A percentile compares a stretch with the other conserved stretches of the same genome.
These are phyloP conservation scores for Cyrtodaria siliqua DNA, from an alignment of 2,888 invertebrate species.

Conservation along the genomic window DNA sequence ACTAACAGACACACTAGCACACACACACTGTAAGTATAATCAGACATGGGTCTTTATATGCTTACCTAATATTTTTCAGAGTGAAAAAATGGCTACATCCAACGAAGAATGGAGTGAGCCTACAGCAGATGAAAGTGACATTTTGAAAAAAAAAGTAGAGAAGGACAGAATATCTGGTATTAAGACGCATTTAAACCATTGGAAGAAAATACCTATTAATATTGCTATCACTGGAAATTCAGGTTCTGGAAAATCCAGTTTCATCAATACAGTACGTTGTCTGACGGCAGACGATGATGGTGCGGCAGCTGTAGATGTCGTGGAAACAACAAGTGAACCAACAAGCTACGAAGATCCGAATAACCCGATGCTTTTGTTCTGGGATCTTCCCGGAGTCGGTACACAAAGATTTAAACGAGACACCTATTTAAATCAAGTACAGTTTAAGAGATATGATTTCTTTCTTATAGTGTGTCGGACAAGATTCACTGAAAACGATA, in stretches of 20 bases:
- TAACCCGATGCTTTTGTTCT: not conserved
- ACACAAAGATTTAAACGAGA: not conserved
- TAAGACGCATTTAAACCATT: not conserved
- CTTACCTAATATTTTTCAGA: too few relatives aligned
- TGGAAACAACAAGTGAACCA: slow-evolving; percentile 1
- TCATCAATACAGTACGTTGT: slow-evolving; percentile 4
- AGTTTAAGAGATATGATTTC: too few relatives aligned
- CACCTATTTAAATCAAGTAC: not conserved
- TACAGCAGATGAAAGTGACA: too few relatives aligned
- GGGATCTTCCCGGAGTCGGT: slow-evolving; percentile 9
- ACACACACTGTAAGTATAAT: too few relatives aligned
- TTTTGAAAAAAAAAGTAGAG: too few relatives aligned
- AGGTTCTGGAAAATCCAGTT: slow-evolving; percentile 5
- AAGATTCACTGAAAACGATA: too few relatives aligned
- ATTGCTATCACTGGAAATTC: slow-evolving; percentile 1
- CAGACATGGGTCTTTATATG: too few relatives aligned
- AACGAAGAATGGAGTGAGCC: too few relatives aligned
- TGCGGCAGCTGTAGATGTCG: not conserved
- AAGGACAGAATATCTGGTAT: too few relatives aligned
- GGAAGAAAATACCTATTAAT: not conserved
- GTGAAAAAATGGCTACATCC: too few relatives aligned
- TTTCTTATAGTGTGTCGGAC: too few relatives aligned
- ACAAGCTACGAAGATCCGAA: slow-evolving; percentile 5
- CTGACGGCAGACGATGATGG: not conserved
- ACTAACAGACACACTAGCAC: too few relatives aligned